Evolutionary conservation across 2,888 invertebrate genomes (phyloP).

Genomic region (Melieria picta): DNA sequence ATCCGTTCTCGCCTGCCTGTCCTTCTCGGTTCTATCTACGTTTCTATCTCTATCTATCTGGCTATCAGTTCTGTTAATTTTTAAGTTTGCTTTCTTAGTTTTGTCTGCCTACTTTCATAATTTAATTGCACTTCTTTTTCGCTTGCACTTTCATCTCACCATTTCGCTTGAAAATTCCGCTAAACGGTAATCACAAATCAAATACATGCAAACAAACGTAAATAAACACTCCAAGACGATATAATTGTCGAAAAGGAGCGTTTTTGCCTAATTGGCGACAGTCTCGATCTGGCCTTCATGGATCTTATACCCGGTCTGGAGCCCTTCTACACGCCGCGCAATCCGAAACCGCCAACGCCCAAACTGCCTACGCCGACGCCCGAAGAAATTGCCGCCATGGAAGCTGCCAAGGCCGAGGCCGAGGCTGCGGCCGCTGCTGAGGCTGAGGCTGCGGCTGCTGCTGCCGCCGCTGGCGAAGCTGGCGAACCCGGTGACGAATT

Average conservation of each 20-base stretch:
- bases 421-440: conserved; percentile 56
- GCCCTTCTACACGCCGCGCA: conserved; percentile 65
- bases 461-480: conserved; percentile 50
- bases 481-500: conserved; percentile 45
- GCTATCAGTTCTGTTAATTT: not conserved
- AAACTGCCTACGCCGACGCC: conserved; percentile 62
- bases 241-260: conserved; percentile 89
- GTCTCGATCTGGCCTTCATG: conserved; percentile 92
- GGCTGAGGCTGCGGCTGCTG: conserved; percentile 51
- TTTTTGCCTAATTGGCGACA: conserved; percentile 93
- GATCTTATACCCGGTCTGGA: conserved; percentile 77
- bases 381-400: conserved; percentile 62
- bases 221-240: conserved; percentile 72
- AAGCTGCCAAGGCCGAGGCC: conserved; percentile 59
- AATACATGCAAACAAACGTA: not conserved
- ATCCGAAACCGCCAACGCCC: conserved; percentile 67
- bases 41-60: no score
- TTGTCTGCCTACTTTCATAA: conserved; percentile 9
- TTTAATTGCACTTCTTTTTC: conserved; percentile 12
- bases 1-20: no score
- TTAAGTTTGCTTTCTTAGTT: conserved; percentile 4
- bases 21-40: no score
- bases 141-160: conserved; percentile 10
- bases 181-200: no score
- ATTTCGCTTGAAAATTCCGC: conserved; percentile 6